These are phyloP conservation scores for Paragorgia papillata DNA, from an alignment of 92 coral and sea anemone genomes.

Conservation along the genomic window DNA sequence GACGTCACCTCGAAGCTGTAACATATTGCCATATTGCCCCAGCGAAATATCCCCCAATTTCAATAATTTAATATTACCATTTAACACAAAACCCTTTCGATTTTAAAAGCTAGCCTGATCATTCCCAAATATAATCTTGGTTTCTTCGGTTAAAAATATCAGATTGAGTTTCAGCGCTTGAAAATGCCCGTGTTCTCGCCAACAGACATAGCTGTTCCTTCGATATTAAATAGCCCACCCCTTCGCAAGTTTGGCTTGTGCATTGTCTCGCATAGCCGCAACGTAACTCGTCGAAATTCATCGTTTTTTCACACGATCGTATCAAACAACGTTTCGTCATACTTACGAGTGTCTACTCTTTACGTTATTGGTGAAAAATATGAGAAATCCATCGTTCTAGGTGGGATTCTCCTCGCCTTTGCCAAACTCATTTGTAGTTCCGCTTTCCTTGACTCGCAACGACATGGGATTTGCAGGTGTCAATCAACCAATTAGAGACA, in stretches of 20 bases:
- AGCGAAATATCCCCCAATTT: neutral
- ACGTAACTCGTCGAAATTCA: neutral
- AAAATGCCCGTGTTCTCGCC: neutral
- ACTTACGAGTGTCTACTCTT: neutral
- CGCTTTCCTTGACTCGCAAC: constrained; percentile 15
- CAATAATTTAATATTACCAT: neutral
- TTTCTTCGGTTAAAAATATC: neutral
- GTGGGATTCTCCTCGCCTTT: neutral
- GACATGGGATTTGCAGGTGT: constrained; percentile 19
- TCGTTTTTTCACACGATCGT: neutral
- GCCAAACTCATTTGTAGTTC: constrained; percentile 30
- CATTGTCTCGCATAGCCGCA: constrained; percentile 10
- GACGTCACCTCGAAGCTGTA: constrained; percentile 40
- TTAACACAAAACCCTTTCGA: neutral
- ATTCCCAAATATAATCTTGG: neutral
- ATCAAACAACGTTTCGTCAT: neutral
- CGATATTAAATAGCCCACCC: neutral
- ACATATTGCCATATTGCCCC: neutral
- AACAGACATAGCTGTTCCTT: neutral
- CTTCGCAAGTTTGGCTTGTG: neutral
- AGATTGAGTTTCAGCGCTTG: neutral
- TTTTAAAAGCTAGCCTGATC: neutral
- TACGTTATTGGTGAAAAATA: constrained; percentile 13
- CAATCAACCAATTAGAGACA: constrained; percentile 19
- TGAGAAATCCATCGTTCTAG: neutral